A percentile compares a stretch with the other conserved stretches of the same genome.
phyloP scores from a whole-genome alignment of 2,113 vertebrate genomes.

The Perognathus longimembris region DNA sequence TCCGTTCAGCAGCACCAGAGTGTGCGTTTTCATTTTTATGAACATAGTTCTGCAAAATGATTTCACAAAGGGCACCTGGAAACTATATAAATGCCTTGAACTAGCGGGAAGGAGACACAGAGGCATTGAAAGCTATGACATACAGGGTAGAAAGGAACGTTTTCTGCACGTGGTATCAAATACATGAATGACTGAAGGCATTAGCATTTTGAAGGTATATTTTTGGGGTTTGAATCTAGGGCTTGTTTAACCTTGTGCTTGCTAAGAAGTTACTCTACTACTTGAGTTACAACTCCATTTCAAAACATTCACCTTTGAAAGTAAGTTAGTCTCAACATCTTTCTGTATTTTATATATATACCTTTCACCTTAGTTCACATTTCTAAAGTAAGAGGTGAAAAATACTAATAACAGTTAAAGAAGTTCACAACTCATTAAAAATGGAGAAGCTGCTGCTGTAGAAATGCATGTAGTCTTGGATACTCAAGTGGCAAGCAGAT shows the following conservation, averaged over 20 bases:
- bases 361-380: not conserved
- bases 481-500: not conserved
- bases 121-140: not conserved
- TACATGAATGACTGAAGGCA: not conserved
- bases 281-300: no score
- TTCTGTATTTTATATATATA: not conserved
- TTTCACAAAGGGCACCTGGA: slow-evolving; percentile 43
- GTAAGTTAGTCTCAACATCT: not conserved
- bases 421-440: not conserved
- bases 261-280: no score
- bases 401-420: not conserved
- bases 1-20: slow-evolving; percentile 42
- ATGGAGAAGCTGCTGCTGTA: not conserved
- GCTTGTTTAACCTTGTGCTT: no score
- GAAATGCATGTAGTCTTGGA: not conserved
- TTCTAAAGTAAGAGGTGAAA: not conserved
- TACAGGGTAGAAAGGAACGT: not conserved
- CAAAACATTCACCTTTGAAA: not conserved
- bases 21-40: not conserved
- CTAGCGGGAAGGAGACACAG: not conserved
- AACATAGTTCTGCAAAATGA: slow-evolving; percentile 30
- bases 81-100: not conserved
- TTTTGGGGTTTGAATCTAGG: no score
- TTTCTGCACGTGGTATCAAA: not conserved
- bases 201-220: not conserved